phyloP scores from a whole-genome alignment of 2,797 vertebrate genomes.

The Sebastes matsubarae region DNA sequence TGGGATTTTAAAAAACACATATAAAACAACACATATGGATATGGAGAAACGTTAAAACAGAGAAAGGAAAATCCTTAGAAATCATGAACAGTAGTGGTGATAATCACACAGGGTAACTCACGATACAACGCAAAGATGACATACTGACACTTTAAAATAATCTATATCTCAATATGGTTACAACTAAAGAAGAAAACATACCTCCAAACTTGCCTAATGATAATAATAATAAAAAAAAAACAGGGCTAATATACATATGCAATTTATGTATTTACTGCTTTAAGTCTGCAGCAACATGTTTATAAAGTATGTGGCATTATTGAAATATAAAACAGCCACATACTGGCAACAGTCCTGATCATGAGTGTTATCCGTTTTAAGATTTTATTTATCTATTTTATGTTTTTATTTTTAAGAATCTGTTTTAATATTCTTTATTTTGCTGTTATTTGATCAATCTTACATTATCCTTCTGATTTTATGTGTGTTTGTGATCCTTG shows the following conservation, averaged over 20 bases:
- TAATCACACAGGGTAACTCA: not conserved
- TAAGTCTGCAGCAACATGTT: not conserved
- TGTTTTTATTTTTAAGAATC: not conserved
- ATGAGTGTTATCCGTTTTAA: not conserved
- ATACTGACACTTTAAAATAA: not conserved
- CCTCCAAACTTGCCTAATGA: not conserved
- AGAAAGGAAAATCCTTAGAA: not conserved
- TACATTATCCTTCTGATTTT: not conserved
- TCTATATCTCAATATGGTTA: not conserved
- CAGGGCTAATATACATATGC: not conserved
- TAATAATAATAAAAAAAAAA: not conserved
- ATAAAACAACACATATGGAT: not conserved
- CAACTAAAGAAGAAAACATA: not conserved
- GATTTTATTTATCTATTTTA: not conserved
- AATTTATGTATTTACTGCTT: not conserved
- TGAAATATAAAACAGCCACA: not conserved
- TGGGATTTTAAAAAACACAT: not conserved
- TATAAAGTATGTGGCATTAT: not conserved
- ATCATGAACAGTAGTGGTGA: not conserved
- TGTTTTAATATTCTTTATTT: not conserved
- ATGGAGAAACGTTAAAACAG: not conserved
- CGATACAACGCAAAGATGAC: not conserved
- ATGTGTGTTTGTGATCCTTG: not conserved
- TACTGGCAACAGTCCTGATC: not conserved
- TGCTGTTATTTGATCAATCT: not conserved